Percentiles rank a stretch among this genome's conserved stretches.
Evolutionary conservation across 2,888 invertebrate species (phyloP).

Genomic region (Eupelmus urozonus): DNA sequence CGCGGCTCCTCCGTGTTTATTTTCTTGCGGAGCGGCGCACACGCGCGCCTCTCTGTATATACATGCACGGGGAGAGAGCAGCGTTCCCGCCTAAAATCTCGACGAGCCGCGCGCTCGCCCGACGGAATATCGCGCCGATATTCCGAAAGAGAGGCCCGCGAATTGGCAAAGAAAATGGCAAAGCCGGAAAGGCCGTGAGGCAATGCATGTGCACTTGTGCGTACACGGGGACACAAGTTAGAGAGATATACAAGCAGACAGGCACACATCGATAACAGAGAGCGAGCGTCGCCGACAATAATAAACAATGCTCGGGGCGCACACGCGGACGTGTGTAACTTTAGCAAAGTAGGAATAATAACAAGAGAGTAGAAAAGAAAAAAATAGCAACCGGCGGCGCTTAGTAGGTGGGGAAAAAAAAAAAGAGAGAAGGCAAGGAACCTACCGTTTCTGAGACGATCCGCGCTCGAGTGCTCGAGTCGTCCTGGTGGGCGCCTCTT

Average conservation of each 20-base stretch:
- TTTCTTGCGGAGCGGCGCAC: constrained; percentile 11
- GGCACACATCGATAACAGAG: constrained; percentile 24
- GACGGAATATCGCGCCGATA: background rate
- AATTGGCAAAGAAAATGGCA: constrained; percentile 11
- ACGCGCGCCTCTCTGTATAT: too few relatives aligned
- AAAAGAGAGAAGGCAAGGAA: constrained; percentile 41
- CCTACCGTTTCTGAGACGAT: constrained; percentile 71
- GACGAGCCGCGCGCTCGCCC: background rate
- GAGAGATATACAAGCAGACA: constrained; percentile 11
- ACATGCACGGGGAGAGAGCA: background rate
- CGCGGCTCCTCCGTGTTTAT: too few relatives aligned
- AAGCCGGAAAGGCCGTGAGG: constrained; percentile 1
- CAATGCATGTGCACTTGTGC: background rate
- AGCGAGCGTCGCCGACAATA: constrained; percentile 48
- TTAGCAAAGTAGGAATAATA: too few relatives aligned
- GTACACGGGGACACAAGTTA: background rate
- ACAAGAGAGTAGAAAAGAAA: too few relatives aligned
- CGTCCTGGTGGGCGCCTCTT: constrained; percentile 64
- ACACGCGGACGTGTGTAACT: background rate
- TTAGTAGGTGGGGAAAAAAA: background rate
- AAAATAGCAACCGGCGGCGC: background rate
- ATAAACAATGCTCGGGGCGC: constrained; percentile 49
- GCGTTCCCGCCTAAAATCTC: constrained; percentile 52
- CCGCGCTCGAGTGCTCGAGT: constrained; percentile 63
- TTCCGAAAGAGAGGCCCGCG: background rate